These are phyloP conservation scores for Plestiodon gilberti DNA, from an alignment of 2,113 vertebrate genomes.

Conservation along the genomic window DNA sequence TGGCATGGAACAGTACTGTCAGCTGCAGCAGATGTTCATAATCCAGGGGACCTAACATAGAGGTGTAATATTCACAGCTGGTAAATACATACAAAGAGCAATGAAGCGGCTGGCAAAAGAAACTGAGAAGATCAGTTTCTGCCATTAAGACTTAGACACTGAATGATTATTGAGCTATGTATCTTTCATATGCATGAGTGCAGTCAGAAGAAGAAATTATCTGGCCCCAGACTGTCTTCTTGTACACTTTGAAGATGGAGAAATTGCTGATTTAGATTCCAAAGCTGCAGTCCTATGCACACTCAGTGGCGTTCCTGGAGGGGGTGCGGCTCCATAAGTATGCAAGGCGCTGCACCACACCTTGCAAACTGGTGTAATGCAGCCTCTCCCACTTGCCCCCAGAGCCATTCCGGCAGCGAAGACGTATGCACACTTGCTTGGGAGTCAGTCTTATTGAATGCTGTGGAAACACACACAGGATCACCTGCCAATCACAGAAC, in stretches of 20 bases:
- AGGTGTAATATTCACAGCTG: constrained; percentile 64
- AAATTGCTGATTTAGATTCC: neutral
- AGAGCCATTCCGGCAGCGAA: too few species aligned
- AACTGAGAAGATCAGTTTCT: constrained; percentile 41
- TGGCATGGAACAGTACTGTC: constrained; percentile 44
- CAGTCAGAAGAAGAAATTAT: neutral
- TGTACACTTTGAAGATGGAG: neutral
- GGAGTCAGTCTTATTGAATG: neutral
- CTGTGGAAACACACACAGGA: neutral
- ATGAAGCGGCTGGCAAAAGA: constrained; percentile 42
- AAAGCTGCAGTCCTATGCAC: neutral
- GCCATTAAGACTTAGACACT: constrained; percentile 46
- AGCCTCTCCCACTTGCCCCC: too few species aligned
- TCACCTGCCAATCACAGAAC: neutral
- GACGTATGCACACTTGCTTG: neutral
- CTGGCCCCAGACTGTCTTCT: neutral
- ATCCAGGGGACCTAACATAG: constrained; percentile 37
- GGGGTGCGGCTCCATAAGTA: too few species aligned
- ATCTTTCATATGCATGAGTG: neutral
- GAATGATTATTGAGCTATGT: constrained; percentile 46
- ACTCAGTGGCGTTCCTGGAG: too few species aligned
- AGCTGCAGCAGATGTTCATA: constrained; percentile 55
- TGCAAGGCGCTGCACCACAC: too few species aligned
- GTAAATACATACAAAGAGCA: constrained; percentile 52
- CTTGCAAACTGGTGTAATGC: too few species aligned